Evolutionary conservation across 1,140 invertebrate species (phyloP), one percentile per base, ranked within the genome.

Genomic region (Ips nitidus): DNA sequence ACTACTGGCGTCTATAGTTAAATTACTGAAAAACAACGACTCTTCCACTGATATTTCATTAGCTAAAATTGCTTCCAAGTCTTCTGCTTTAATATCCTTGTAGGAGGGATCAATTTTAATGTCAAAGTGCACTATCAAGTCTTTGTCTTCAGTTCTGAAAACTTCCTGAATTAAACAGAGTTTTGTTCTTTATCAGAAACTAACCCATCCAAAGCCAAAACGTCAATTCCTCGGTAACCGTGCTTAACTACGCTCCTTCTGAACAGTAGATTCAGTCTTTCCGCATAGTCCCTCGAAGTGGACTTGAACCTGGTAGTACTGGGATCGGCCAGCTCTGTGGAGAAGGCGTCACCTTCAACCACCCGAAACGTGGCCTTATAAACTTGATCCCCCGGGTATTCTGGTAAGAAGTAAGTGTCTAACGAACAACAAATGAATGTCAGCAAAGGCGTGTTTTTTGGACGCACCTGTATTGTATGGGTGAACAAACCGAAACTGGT

Each of bases 141-240:
- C 86, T 60, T 87, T 84, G 6, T 84, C 84, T 71, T 89, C 87
- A 40, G 83, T 82, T 6, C 89, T 91, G 77, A 41, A 66, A 53
- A 58, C 43, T 37, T 8, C 1, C 1, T 5, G 37, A 52, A 41
- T 52, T 47, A 50, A 69, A 68, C 2, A 5, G 2, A 52, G 45
- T 62, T 36, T 50, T n/a, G 8, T 22, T 36, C 42, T 61, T 22
- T 22, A 22, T 22, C 22, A 42, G 45, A 8, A 6, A 7, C 80
- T 83, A 83, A 94, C 92, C 91, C 92, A 80, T 94, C 91, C 40
- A 94, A 85, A 39, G 90, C 90, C 4, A 93, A 82, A 55, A 92
- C 84, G 73, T 93, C 90, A 8, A 86, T 86, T 1, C 84, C 83
- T 8, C 90, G 80, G 78, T 91, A 93, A 60, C 88, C 86, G 53